Conservation (phyloP, 2,888 invertebrate genomes). For the Caenorhabditis plicata region DNA sequence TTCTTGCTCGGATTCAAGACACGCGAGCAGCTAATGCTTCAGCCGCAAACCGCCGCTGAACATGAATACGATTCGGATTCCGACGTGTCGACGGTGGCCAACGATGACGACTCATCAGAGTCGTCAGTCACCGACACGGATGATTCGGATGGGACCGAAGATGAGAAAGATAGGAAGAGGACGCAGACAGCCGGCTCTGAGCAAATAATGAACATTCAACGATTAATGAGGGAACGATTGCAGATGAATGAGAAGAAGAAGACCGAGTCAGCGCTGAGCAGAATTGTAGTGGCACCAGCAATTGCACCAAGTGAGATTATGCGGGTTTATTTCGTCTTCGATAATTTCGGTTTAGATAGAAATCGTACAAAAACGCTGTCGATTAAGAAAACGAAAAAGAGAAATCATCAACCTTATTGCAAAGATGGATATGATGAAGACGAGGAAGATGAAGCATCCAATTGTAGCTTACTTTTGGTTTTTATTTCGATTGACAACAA, state of each 20-base stretch:
- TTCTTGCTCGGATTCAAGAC: constrained; percentile 92
- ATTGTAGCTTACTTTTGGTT: constrained; percentile 7
- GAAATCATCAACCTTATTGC: too few species aligned
- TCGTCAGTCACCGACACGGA: constrained; percentile 3
- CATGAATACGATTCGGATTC: constrained; percentile 40
- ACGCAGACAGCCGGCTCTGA: constrained; percentile 15
- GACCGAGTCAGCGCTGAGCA: constrained; percentile 7
- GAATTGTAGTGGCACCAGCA: constrained; percentile 31
- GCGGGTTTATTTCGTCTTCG: too few species aligned
- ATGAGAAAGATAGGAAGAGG: constrained; percentile 16
- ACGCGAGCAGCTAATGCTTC: constrained; percentile 91
- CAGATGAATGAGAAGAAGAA: constrained; percentile 28
- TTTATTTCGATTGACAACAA: neutral
- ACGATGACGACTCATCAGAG: constrained; percentile 7
- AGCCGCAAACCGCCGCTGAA: constrained; percentile 73
- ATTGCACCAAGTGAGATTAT: constrained; percentile 12
- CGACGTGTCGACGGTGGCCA: constrained; percentile 21
- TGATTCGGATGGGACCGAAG: constrained; percentile 7
- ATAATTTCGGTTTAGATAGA: too few species aligned
- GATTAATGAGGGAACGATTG: constrained; percentile 16
- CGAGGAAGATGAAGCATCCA: constrained; percentile 20
- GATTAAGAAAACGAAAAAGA: constrained; percentile 27
- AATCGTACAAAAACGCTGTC: constrained; percentile 29
- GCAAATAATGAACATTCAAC: constrained; percentile 32
- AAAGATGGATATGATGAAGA: constrained; percentile 26